Evolutionary conservation across 1,140 invertebrate genomes (phyloP).

Genomic region (Danaus melanippus): DNA sequence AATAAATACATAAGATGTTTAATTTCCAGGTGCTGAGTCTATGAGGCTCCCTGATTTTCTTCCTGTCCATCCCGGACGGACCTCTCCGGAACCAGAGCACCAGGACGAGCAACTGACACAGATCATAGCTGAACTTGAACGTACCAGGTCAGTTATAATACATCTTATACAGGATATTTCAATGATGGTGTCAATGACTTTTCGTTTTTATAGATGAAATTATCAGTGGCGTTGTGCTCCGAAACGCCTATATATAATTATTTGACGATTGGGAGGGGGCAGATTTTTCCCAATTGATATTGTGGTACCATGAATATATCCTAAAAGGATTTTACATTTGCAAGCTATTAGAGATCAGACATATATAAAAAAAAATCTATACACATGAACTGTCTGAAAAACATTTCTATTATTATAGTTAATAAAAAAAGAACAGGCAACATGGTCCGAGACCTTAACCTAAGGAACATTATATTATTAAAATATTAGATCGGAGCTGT

Average conservation of each 20-base stretch:
- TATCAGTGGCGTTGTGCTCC: no score
- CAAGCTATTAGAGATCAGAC: no score
- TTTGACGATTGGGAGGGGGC: no score
- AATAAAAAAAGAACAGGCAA: background rate
- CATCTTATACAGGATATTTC: no score
- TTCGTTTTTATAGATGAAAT: no score
- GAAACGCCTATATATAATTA: no score
- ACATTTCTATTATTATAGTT: background rate
- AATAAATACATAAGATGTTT: background rate
- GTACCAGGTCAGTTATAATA: constrained; percentile 35
- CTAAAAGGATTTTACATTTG: no score
- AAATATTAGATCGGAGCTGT: constrained; percentile 41
- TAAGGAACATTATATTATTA: background rate
- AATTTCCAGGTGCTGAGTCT: constrained; percentile 45
- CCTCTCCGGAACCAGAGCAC: constrained; percentile 54
- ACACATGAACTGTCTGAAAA: background rate
- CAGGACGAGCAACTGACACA: constrained; percentile 50
- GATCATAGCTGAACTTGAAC: constrained; percentile 46
- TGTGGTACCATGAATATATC: no score
- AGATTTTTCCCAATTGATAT: no score
- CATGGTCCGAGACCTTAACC: background rate
- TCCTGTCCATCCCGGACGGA: constrained; percentile 58
- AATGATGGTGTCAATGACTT: no score
- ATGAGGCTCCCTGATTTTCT: constrained; percentile 65
- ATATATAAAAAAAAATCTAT: no score